A percentile compares a stretch with the other conserved stretches of the same genome.
These are phyloP conservation scores for Mylabris phalerata DNA, from an alignment of 1,140 invertebrate species.

Conservation along the genomic window DNA sequence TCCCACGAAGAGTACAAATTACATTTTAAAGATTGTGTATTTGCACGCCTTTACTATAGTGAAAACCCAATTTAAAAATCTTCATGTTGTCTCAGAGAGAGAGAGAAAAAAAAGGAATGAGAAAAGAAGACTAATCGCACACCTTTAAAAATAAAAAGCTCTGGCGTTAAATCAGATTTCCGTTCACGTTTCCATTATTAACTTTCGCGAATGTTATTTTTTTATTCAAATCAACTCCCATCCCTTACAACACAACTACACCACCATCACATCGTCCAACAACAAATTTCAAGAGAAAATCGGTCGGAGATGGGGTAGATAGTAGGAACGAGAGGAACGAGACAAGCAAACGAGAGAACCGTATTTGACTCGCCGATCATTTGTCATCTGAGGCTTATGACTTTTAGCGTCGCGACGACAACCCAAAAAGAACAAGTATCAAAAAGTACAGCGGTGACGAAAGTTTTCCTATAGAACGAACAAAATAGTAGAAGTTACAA, in stretches of 20 bases:
- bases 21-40: conserved; percentile 21
- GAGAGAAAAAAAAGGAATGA: too few relatives aligned
- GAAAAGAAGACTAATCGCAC: conserved; percentile 36
- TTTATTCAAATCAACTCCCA: conserved; percentile 40
- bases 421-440: neutral
- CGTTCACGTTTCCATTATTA: conserved; percentile 42
- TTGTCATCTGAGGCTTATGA: conserved; percentile 37
- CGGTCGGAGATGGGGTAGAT: conserved; percentile 1
- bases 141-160: conserved; percentile 39
- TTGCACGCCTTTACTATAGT: conserved; percentile 28
- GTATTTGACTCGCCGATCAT: conserved; percentile 19
- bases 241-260: conserved; percentile 9
- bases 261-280: neutral
- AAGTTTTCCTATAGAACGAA: too few relatives aligned
- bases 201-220: conserved; percentile 40
- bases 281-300: neutral
- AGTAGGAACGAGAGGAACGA: conserved; percentile 22
- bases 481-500: too few relatives aligned
- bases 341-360: conserved; percentile 5
- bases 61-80: conserved; percentile 40
- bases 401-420: conserved; percentile 25
- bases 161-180: conserved; percentile 38
- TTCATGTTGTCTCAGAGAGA: conserved; percentile 18
- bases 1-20: conserved; percentile 21
- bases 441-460: too few relatives aligned